phyloP scores from a whole-genome alignment of 2,113 vertebrate genomes.

The Turnix velox region DNA sequence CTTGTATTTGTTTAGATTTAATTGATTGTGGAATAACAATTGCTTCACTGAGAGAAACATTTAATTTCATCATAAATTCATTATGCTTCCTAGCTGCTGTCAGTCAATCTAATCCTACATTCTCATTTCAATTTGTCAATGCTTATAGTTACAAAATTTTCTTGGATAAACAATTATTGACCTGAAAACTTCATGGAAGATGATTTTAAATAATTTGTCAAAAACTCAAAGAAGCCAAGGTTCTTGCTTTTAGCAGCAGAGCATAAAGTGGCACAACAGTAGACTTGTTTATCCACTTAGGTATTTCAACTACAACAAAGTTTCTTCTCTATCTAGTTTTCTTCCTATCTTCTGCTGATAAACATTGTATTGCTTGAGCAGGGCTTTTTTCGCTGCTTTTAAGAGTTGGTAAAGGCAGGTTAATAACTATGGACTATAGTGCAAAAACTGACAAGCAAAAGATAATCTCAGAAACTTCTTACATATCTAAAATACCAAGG shows the following conservation, averaged over 20 bases:
- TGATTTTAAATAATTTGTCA: neutral
- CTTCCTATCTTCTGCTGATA: neutral
- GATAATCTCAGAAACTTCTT: neutral
- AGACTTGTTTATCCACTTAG: neutral
- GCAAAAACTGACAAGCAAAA: neutral
- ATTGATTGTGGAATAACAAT: neutral
- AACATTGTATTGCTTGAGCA: neutral
- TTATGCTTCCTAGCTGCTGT: neutral
- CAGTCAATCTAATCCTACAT: neutral
- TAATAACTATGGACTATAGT: neutral
- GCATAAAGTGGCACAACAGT: neutral
- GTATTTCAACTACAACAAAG: neutral
- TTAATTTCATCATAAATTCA: neutral
- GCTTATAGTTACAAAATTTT: neutral
- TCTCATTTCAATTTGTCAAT: neutral
- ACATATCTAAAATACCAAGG: neutral
- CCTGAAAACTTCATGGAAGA: neutral
- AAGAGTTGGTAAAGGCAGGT: neutral
- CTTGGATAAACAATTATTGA: neutral
- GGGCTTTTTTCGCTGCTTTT: rapidly evolving
- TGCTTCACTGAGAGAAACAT: neutral
- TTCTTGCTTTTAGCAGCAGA: neutral
- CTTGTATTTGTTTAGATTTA: neutral
- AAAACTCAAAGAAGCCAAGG: neutral
- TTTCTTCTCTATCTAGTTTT: no score